phyloP scores from a whole-genome alignment of 2,888 invertebrate species.

The Allophyes oxyacanthae region DNA sequence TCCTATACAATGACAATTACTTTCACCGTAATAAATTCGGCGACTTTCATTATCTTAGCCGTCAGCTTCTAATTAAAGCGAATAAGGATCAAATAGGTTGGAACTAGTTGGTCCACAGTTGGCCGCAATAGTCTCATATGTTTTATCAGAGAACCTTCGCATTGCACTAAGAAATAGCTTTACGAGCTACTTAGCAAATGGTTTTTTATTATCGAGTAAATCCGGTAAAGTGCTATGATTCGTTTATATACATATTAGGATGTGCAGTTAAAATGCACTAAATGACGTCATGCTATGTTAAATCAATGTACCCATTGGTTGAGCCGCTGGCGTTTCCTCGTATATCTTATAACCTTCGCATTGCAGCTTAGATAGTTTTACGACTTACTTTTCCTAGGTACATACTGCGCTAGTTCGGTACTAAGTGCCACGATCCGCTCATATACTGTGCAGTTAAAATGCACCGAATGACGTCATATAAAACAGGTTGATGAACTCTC shows the following conservation, averaged over 20 bases:
- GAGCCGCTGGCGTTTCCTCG: too few species aligned
- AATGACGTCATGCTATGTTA: too few species aligned
- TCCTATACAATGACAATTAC: conserved; percentile 28
- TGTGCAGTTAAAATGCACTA: too few species aligned
- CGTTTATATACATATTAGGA: too few species aligned
- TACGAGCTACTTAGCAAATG: neutral
- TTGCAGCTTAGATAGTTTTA: too few species aligned
- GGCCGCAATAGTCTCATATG: conserved; percentile 14
- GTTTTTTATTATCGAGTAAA: too few species aligned
- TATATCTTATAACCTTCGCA: too few species aligned
- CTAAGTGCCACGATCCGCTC: conserved; percentile 11
- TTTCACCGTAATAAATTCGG: conserved; percentile 31
- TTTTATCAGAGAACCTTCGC: conserved; percentile 16
- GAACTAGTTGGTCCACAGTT: neutral
- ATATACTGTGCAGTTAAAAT: conserved; percentile 16
- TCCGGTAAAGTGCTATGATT: too few species aligned
- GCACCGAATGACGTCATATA: too few species aligned
- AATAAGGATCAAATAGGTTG: conserved; percentile 3
- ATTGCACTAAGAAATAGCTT: conserved; percentile 12
- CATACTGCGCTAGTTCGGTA: neutral
- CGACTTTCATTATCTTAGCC: conserved; percentile 23
- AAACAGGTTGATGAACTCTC: too few species aligned
- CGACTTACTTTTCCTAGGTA: too few species aligned
- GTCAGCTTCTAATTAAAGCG: conserved; percentile 25
- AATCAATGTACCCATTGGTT: too few species aligned